Evolutionary conservation across 1,140 invertebrate species (phyloP).

Genomic region (Phortica variegata): DNA sequence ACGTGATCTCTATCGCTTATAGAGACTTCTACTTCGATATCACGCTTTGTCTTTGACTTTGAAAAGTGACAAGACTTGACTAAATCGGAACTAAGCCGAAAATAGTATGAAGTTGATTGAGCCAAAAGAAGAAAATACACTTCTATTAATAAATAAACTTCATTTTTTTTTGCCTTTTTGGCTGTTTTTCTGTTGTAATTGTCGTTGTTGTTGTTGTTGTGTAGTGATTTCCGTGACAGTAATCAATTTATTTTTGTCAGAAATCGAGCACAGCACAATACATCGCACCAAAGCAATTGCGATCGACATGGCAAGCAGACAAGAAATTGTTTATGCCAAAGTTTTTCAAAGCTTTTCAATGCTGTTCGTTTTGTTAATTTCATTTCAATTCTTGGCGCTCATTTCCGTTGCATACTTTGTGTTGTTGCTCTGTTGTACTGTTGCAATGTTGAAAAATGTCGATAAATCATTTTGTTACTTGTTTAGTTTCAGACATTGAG

Average conservation of each 20-base stretch:
- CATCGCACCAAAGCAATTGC: no score
- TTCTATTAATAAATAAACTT: conserved; percentile 50
- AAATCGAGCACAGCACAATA: conserved; percentile 24
- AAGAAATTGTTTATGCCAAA: conserved; percentile 16
- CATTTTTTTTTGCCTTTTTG: not conserved
- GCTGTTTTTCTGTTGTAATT: no score
- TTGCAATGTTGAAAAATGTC: no score
- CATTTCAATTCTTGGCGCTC: conserved; percentile 42
- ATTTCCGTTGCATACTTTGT: conserved; percentile 29
- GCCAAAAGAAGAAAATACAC: no score
- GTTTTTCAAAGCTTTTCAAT: conserved; percentile 23
- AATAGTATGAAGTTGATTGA: no score
- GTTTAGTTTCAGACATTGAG: conserved; percentile 18
- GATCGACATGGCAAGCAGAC: not conserved
- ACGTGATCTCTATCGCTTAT: no score
- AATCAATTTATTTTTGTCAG: conserved; percentile 57
- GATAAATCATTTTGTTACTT: conserved; percentile 49
- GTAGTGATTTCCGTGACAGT: conserved; percentile 55
- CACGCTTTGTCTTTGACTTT: no score
- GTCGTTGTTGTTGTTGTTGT: not conserved
- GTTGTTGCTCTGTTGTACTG: no score
- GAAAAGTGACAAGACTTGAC: no score
- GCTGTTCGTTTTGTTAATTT: conserved; percentile 11
- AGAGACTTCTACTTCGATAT: no score
- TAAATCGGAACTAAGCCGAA: no score